Base-by-base conservation (phyloP, 2,888 invertebrate species). In the Troides aeacus region DNA sequence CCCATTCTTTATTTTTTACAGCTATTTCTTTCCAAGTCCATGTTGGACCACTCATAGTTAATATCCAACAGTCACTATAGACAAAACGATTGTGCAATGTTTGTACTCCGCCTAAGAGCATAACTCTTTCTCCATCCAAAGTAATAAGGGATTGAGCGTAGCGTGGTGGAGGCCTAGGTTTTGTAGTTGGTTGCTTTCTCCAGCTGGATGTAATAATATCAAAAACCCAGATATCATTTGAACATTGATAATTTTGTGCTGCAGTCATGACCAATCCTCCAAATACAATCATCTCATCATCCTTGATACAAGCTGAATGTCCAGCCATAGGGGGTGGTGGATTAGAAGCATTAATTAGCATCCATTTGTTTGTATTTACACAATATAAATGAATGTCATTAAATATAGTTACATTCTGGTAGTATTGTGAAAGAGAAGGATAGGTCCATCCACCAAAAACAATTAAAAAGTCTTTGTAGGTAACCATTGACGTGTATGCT, bases 361-460 rank as follows among this genome's bases (percentile, higher is more conserved):
- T 93, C 97, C 99, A 99, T 76, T 96, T 94, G 85, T 97, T 97
- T 36, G 94, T 94, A 72, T 91, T 92, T 39, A 97, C 95, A 85
- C 96, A 96, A 82, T 97, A 99, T 71, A 96, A 94, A 84, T 99
- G 98, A 67, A 99, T 93, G 88, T 99, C 98, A 86, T 97, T 97
- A 84, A 98, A 99, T 84, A 98, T 94, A 76, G 96, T 95, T 93
- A 97, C 96, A 77, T 95, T 96, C 86, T 97, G 97, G 84, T 96
- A 96, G 63, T 96, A 94, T 64, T 97, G 97, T 85, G 97, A 95
- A 69, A 97, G 92, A 74, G 97, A 96, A 36, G 98, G 98, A 88
- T 98, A 97, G 17, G 98, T 96, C 97, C 98, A 99, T 8, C 99
- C 99, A 60, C 99, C 99, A 92, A 98, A 99, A 66, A 99, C 91